These are phyloP conservation scores for Mormyrops boulengeri DNA, from an alignment of 2,797 vertebrate genomes.

Conservation along the genomic window DNA sequence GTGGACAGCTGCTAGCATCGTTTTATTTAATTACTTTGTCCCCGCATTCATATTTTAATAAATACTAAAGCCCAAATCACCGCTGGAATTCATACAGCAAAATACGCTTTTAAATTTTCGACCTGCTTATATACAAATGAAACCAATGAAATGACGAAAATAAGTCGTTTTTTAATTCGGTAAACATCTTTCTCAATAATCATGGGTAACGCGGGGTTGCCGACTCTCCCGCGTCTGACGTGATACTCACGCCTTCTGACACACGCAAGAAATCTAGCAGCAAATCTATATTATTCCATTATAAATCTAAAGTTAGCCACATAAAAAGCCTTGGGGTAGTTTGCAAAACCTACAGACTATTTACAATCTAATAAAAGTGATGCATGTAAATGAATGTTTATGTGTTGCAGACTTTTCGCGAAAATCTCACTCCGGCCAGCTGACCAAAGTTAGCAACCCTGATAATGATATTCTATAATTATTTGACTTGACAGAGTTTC, in stretches of 20 bases:
- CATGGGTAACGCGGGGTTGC: neutral
- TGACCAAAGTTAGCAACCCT: neutral
- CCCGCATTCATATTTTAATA: conserved; percentile 3
- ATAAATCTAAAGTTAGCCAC: neutral
- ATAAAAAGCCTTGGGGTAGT: neutral
- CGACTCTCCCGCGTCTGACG: neutral
- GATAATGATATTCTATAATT: neutral
- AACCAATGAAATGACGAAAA: neutral
- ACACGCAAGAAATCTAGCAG: neutral
- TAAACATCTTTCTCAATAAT: neutral
- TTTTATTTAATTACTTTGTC: conserved; percentile 18
- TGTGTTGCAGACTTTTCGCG: neutral
- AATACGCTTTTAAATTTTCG: neutral
- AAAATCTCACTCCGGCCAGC: neutral
- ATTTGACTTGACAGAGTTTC: neutral
- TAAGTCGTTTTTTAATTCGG: neutral
- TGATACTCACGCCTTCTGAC: neutral
- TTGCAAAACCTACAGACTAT: neutral
- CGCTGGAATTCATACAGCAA: neutral
- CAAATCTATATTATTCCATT: neutral
- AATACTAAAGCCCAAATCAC: neutral
- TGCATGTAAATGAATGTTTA: neutral
- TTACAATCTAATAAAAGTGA: neutral
- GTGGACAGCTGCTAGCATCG: neutral
- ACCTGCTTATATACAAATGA: neutral